Percentiles rank a stretch among this genome's conserved stretches.
phyloP scores from a whole-genome alignment of 2,113 vertebrate species.

The Pelodiscus sinensis region DNA sequence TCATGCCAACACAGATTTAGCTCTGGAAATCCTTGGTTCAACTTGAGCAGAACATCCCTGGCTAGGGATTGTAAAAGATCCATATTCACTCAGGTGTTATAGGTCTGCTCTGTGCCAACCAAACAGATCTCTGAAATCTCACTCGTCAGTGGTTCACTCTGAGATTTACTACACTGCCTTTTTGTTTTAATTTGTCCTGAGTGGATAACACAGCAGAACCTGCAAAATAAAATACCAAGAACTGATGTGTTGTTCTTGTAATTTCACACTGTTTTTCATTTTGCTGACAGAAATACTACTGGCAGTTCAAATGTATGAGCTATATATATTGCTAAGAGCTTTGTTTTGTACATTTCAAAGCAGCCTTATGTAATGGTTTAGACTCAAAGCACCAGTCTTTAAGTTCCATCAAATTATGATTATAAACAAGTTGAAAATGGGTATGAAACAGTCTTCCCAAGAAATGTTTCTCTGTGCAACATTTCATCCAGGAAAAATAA shows the following conservation, averaged over 20 bases:
- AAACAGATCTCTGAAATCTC: not conserved
- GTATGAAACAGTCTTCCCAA: not conserved
- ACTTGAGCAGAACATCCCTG: not conserved
- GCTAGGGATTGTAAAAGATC: not conserved
- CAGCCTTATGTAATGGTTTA: not conserved
- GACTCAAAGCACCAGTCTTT: not conserved
- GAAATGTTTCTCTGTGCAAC: not conserved
- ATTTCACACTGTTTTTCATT: not conserved
- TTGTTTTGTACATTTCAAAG: not conserved
- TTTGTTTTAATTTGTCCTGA: not conserved
- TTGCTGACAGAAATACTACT: not conserved
- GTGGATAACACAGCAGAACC: not conserved
- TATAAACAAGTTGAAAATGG: constrained; percentile 16
- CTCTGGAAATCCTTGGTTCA: not conserved
- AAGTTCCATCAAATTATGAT: not conserved
- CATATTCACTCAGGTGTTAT: not conserved
- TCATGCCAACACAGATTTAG: not conserved
- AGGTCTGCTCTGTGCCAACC: too few relatives aligned
- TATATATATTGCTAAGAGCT: not conserved
- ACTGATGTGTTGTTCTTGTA: not conserved
- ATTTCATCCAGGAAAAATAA: not conserved
- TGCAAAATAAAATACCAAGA: not conserved
- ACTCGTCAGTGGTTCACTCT: not conserved
- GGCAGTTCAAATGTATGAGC: not conserved
- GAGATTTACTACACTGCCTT: not conserved